phyloP scores from a whole-genome alignment of 2,888 invertebrate genomes.

The Platycheirus albimanus region DNA sequence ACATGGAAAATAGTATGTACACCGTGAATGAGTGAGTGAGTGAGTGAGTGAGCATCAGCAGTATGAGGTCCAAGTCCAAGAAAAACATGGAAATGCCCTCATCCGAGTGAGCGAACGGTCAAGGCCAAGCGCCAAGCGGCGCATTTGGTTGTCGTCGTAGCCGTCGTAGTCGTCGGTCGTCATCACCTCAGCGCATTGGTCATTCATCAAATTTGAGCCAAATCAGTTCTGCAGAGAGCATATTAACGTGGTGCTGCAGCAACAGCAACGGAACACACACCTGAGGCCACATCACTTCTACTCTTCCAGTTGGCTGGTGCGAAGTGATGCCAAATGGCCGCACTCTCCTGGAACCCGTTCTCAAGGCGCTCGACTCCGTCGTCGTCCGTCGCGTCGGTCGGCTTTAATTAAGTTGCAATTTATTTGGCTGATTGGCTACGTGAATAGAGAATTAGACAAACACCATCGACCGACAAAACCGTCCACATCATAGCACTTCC shows the following conservation, averaged over 20 bases:
- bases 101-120: constrained; percentile 58
- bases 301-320: constrained; percentile 51
- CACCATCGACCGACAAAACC: constrained; percentile 1
- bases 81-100: constrained; percentile 54
- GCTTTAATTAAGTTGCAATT: constrained; percentile 71
- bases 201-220: constrained; percentile 64
- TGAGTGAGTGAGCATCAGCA: too few species aligned
- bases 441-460: constrained; percentile 45
- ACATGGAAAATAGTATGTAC: constrained; percentile 54
- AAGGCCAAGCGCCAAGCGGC: constrained; percentile 64
- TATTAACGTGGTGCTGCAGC: constrained; percentile 15
- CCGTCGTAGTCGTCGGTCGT: constrained; percentile 42
- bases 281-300: constrained; percentile 61
- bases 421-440: constrained; percentile 68
- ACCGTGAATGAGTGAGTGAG: too few species aligned
- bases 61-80: constrained; percentile 12
- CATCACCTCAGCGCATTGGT: constrained; percentile 38
- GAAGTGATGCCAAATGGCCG: constrained; percentile 42
- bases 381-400: too few species aligned
- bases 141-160: constrained; percentile 41
- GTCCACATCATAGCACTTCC: neutral
- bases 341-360: constrained; percentile 25
- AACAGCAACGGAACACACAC: constrained; percentile 8
- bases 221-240: constrained; percentile 29
- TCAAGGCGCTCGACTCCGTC: constrained; percentile 30